Conservation (phyloP, 2,113 vertebrate genomes). For the Alligator sinensis region DNA sequence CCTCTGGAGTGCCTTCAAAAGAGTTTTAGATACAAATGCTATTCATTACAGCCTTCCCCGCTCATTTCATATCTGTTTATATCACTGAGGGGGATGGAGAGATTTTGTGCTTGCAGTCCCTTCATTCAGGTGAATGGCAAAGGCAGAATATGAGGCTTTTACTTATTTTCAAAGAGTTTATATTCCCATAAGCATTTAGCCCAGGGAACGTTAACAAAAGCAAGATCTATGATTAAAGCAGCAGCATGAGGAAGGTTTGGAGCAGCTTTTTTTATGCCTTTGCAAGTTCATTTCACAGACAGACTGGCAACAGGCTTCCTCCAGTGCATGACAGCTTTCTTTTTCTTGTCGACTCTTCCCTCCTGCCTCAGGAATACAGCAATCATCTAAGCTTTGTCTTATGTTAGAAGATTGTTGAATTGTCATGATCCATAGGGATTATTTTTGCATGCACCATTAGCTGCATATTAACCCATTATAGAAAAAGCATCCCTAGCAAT, state of each 20-base stretch:
- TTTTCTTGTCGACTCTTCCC: neutral
- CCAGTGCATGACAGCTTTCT: rapidly evolving
- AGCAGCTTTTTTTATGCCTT: neutral
- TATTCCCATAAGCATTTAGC: neutral
- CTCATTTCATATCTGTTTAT: too few species aligned
- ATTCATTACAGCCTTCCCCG: too few species aligned
- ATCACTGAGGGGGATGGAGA: too few species aligned
- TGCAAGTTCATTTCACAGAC: neutral
- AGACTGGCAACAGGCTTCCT: neutral
- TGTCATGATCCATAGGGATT: neutral
- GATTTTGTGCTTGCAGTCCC: too few species aligned
- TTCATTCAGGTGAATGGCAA: too few species aligned
- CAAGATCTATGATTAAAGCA: neutral
- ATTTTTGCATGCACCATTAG: neutral
- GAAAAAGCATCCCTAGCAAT: neutral
- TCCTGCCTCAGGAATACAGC: rapidly evolving
- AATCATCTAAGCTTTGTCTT: neutral
- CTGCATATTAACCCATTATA: neutral
- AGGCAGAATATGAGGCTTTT: too few species aligned
- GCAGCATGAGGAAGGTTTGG: neutral
- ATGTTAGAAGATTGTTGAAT: neutral
- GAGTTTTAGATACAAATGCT: too few species aligned
- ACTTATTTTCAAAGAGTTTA: neutral
- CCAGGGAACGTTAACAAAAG: neutral
- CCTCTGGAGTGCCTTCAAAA: too few species aligned